Evolutionary conservation across 2,888 invertebrate species (phyloP), one percentile per base, ranked within the genome.

Genomic region (Cecidostiba fungosa): DNA sequence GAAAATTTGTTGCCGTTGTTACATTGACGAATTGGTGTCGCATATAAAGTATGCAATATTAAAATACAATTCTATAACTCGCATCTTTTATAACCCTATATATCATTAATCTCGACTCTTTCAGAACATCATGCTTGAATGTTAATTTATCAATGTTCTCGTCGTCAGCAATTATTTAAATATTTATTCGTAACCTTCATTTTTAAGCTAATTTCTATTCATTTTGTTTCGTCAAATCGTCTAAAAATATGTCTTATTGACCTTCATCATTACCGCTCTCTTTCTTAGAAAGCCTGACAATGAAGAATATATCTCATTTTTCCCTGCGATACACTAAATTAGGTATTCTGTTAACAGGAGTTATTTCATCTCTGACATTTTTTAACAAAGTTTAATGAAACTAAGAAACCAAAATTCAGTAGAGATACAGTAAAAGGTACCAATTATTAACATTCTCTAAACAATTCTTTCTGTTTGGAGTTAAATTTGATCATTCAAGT

Each of bases 161-260:
- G 1, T 26, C 26, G 26, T 36, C 54, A 54, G 36, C 26, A 50
- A 72, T 23, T 43, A 32, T 50, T 80, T 50, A 54, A 70, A 72
- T 72, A 80, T 72, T 72, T 72, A 54, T 16, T 72, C 26, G 23
- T 26, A 23, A 72, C 3, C 36, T 72, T 54, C n/a, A 62, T 19
- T 12, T 59, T 78, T 80, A 72, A 26, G 8, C 70, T 74, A 47
- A 23, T 73, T 82, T 36, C 62, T 76, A 36, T 76, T 23, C 23
- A 59, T 47, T 39, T 74, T 82, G 23, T 82, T 82, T 82, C 72
- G 8, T 59, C 76, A 82, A 82, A 76, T 82, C 69, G 50, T 82
- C 82, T 76, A 82, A 82, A 82, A 82, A 82, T 82, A 82, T 82
- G 66, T 82, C 69, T 26, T n/a, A 82, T 77, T 77, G 76, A 76